Percentiles rank a stretch among this genome's conserved stretches.
Evolutionary conservation across 2,888 invertebrate species (phyloP).

Genomic region (Drosophila parthenogenetica): DNA sequence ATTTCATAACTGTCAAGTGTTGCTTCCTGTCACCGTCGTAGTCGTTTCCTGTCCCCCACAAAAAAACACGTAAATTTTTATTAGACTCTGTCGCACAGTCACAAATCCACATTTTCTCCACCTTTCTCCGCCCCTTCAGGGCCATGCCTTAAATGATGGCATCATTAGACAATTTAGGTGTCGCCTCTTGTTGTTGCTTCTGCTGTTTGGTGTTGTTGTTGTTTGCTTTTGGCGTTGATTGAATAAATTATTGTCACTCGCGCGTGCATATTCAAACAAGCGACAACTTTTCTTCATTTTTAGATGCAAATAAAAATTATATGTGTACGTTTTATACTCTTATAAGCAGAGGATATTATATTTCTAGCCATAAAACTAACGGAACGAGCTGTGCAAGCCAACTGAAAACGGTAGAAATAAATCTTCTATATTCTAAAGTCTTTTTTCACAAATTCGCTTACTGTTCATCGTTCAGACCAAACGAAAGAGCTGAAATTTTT

Average conservation of each 20-base stretch:
- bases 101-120: not conserved
- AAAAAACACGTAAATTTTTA: constrained; percentile 70
- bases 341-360: not conserved
- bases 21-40: constrained; percentile 63
- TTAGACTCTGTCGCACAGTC: constrained; percentile 47
- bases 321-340: not conserved
- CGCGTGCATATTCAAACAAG: constrained; percentile 66
- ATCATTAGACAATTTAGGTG: constrained; percentile 80
- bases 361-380: not conserved
- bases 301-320: constrained; percentile 18
- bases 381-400: too few species aligned
- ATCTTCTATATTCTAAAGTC: too few species aligned
- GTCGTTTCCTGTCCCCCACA: constrained; percentile 53
- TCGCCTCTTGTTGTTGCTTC: constrained; percentile 29
- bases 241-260: constrained; percentile 77
- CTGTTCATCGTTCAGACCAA: too few species aligned
- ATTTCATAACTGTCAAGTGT: constrained; percentile 75
- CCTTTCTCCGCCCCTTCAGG: not conserved
- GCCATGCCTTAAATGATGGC: constrained; percentile 68
- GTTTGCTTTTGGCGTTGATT: constrained; percentile 63
- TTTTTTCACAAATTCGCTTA: too few species aligned
- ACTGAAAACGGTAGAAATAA: too few species aligned
- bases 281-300: constrained; percentile 54
- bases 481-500: too few species aligned
- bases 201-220: constrained; percentile 9